Percentiles rank a stretch among this genome's conserved stretches.
phyloP scores from a whole-genome alignment of 1,140 invertebrate genomes.

The Macrobrachium nipponense region DNA sequence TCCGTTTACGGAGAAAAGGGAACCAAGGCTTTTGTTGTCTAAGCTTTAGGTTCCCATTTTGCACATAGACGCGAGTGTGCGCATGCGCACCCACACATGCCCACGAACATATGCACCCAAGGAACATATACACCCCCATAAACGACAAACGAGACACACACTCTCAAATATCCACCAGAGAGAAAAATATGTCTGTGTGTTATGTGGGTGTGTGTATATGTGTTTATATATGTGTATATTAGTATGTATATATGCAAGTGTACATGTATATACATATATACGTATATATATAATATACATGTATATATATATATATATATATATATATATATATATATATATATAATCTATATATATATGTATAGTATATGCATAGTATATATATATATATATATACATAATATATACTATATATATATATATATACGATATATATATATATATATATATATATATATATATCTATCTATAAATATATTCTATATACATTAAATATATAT shows the following conservation, averaged over 20 bases:
- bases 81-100: background rate
- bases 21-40: too few species aligned
- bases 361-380: background rate
- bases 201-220: background rate
- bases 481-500: background rate
- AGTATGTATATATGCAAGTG: background rate
- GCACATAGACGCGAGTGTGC: background rate
- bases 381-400: background rate
- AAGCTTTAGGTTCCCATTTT: too few species aligned
- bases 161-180: too few species aligned
- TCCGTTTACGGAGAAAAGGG: too few species aligned
- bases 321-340: slow-evolving; percentile 26
- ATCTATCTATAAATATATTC: background rate
- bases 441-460: background rate
- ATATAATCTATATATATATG: slow-evolving; percentile 1
- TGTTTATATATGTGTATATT: slow-evolving; percentile 5
- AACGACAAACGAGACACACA: too few species aligned
- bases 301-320: background rate
- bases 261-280: slow-evolving; percentile 22
- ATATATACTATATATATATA: slow-evolving; percentile 11
- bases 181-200: background rate
- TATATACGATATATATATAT: background rate
- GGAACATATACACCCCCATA: background rate
- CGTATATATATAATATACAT: slow-evolving; percentile 14
- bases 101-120: background rate